Evolutionary conservation across 2,888 invertebrate genomes (phyloP).

Genomic region (Drosophila tanythrix): DNA sequence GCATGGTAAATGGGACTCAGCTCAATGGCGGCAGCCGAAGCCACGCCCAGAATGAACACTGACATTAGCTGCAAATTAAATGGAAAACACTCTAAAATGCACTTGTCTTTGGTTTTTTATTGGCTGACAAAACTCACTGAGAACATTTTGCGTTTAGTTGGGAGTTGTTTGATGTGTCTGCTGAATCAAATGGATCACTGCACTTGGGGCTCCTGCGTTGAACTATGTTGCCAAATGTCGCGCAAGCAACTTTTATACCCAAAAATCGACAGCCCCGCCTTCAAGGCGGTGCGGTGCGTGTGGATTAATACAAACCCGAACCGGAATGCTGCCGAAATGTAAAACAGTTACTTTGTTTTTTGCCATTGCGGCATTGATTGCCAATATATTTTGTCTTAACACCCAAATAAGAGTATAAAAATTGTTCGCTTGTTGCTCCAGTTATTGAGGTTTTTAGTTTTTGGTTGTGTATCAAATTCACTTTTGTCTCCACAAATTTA

Average conservation of each 20-base stretch:
- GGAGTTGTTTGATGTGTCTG: conserved; percentile 31
- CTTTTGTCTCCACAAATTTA: conserved; percentile 12
- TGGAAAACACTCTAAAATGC: neutral
- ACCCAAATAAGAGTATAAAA: conserved; percentile 35
- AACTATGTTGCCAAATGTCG: conserved; percentile 82
- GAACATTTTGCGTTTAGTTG: conserved; percentile 57
- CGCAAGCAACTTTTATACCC: conserved; percentile 82
- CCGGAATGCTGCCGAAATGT: conserved; percentile 74
- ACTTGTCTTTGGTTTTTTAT: neutral
- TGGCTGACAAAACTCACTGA: conserved; percentile 39
- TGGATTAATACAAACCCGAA: conserved; percentile 59
- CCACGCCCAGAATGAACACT: conserved; percentile 75
- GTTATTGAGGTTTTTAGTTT: conserved; percentile 17
- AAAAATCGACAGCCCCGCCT: conserved; percentile 41
- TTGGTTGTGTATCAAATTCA: conserved; percentile 11
- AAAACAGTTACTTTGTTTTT: conserved; percentile 65
- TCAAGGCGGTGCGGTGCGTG: conserved; percentile 28
- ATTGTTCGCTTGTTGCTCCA: conserved; percentile 23
- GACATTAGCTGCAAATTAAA: conserved; percentile 68
- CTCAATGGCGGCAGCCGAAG: conserved; percentile 80
- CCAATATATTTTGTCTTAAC: conserved; percentile 55
- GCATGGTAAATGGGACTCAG: conserved; percentile 66
- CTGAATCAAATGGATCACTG: conserved; percentile 60
- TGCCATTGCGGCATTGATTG: conserved; percentile 53
- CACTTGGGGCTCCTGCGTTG: conserved; percentile 82